Evolutionary conservation across 2,113 vertebrate species (phyloP).

Genomic region (Amphilophus citrinellus): DNA sequence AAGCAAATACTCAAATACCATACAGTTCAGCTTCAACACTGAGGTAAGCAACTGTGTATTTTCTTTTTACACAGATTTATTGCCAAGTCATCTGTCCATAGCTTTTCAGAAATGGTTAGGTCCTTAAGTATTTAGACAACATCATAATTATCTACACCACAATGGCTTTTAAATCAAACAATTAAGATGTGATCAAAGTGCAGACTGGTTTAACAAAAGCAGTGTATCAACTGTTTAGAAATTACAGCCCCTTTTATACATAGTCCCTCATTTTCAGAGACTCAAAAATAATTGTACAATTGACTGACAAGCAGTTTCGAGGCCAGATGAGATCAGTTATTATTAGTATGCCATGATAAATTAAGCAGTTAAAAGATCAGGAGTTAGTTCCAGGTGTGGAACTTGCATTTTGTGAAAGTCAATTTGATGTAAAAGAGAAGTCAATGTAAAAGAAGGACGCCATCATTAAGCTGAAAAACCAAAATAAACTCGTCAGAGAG

Average conservation of each 20-base stretch:
- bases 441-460: no score
- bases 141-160: neutral
- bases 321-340: neutral
- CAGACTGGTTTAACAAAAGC: no score
- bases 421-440: neutral
- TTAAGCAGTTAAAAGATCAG: neutral
- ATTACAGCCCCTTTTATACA: neutral
- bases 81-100: constrained; percentile 2
- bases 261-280: neutral
- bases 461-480: no score
- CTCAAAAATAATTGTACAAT: neutral
- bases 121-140: neutral
- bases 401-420: neutral
- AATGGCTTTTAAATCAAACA: neutral
- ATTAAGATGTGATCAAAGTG: neutral
- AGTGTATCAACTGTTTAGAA: neutral
- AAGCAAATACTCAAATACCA: constrained; percentile 45
- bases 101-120: neutral
- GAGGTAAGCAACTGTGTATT: constrained; percentile 35
- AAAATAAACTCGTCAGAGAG: no score
- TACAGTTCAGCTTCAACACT: constrained; percentile 30
- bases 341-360: neutral
- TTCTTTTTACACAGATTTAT: constrained; percentile 15
- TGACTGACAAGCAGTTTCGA: neutral
- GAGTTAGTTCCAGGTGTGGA: neutral